Conservation (phyloP, 2,888 invertebrate genomes). For the Drosophila kambysellisi region DNA sequence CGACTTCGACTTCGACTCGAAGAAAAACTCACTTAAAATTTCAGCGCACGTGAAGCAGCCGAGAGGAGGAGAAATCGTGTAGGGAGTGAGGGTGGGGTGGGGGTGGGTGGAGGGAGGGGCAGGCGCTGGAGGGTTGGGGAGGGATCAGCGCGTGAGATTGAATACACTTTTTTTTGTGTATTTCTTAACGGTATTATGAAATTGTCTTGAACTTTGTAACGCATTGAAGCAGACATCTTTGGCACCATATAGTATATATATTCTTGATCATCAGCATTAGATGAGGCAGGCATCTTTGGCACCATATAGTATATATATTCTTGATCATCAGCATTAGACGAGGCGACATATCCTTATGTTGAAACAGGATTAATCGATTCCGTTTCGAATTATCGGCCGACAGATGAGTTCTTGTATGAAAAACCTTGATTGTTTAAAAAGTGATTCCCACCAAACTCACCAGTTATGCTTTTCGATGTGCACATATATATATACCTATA, state of each 20-base stretch:
- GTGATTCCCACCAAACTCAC: not conserved
- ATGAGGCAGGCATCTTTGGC: not conserved
- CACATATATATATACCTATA: not conserved
- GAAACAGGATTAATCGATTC: not conserved
- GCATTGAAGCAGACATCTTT: not conserved
- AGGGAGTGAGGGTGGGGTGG: not conserved
- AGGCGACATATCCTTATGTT: not conserved
- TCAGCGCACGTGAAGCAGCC: conserved; percentile 70
- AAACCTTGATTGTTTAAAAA: not conserved
- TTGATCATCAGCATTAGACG: not conserved
- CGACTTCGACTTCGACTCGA: conserved; percentile 37
- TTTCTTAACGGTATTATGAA: not conserved
- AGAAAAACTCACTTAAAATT: conserved; percentile 80
- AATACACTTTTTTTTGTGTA: not conserved
- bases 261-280: not conserved
- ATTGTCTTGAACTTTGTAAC: not conserved
- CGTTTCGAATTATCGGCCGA: not conserved
- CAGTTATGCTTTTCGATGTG: not conserved
- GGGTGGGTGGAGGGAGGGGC: not conserved
- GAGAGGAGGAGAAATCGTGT: conserved; percentile 14
- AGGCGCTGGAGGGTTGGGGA: conserved; percentile 22
- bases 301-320: too few relatives aligned
- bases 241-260: fast-evolving
- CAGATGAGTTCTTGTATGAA: not conserved
- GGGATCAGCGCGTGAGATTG: not conserved